Evolutionary conservation across 1,140 invertebrate genomes (phyloP), one percentile per base, ranked within the genome.

Genomic region (Drosophila erecta): DNA sequence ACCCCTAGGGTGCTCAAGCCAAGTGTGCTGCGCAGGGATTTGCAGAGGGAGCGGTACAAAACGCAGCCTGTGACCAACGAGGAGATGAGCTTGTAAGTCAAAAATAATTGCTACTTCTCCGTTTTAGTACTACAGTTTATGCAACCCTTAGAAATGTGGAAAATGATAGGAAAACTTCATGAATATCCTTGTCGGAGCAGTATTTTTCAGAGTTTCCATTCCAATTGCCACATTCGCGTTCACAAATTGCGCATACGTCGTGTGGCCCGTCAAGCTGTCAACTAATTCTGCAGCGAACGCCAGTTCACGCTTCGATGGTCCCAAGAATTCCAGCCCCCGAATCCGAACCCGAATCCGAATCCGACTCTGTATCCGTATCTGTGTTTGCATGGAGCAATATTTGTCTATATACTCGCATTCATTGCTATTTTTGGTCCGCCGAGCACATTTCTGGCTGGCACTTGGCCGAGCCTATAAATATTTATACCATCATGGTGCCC

Each of bases 1-100:
- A 81, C 89, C 0, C 93, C 93, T 3, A 93, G 93, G 55, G 17
- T 92, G 1, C 55, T 90, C 1, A 91, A 91, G 46, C 87, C 92
- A 80, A 93, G 80, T 87, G 93, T 67, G 79, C 90, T 71, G 49
- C 78, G 93, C 15, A 91, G 94, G 47, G 94, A 93, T 69, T 79
- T 93, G 15, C 93, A 94, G 64, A 93, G 93, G 44, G 94, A 94
- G 60, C 93, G 95, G 22, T 95, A 94, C 81, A 94, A 94, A 79
- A 95, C 95, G 3, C 95, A 95, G 85, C 95, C 95, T 0, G 93
- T 96, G 57, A 95, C 95, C 30, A 93, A 94, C 12, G 93, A 95
- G 47, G 95, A 95, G 90, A 91, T 85, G 59, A 90, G 74, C 62
- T 90, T 89, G 90, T 91, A 76, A 89, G 84, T 44, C n/a, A 2